Percentiles rank a stretch among this genome's conserved stretches.
phyloP scores from a whole-genome alignment of 2,888 invertebrate species.

The Lithosia quadra region DNA sequence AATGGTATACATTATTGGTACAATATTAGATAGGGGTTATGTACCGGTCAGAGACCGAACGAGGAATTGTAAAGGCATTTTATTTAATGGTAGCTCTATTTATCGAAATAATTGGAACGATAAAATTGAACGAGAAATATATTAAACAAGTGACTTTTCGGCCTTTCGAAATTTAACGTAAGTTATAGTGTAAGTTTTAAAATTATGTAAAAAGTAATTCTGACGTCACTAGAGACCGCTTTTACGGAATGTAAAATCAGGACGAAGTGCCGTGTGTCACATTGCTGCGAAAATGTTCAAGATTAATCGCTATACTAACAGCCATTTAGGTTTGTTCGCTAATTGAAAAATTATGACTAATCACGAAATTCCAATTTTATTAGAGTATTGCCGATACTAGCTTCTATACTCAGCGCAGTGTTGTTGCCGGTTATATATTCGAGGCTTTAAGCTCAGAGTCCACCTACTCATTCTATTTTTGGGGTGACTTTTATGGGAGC shows the following conservation, averaged over 20 bases:
- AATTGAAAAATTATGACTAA: too few species aligned
- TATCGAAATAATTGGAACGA: slow-evolving; percentile 60
- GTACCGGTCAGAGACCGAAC: slow-evolving; percentile 38
- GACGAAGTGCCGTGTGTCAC: neutral
- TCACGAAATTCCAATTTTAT: too few species aligned
- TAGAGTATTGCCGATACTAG: too few species aligned
- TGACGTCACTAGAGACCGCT: slow-evolving; percentile 19
- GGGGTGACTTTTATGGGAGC: too few species aligned
- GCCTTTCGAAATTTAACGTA: slow-evolving; percentile 59
- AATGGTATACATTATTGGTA: slow-evolving; percentile 9
- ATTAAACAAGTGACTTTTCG: slow-evolving; percentile 58
- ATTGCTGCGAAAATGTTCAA: neutral
- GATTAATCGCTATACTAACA: neutral
- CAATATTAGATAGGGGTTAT: slow-evolving; percentile 17
- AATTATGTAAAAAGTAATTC: slow-evolving; percentile 13
- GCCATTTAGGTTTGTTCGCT: too few species aligned
- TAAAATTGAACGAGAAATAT: slow-evolving; percentile 53
- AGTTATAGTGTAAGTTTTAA: slow-evolving; percentile 33
- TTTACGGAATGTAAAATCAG: neutral
- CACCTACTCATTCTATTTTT: too few species aligned
- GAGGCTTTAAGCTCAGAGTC: too few species aligned
- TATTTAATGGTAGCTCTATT: slow-evolving; percentile 35
- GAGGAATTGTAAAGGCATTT: slow-evolving; percentile 31
- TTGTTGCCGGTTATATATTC: too few species aligned
- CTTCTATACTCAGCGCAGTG: too few species aligned